Percentiles rank a stretch among this genome's conserved stretches.
Evolutionary conservation across 2,113 vertebrate species (phyloP).

Genomic region (Lasiurus borealis): DNA sequence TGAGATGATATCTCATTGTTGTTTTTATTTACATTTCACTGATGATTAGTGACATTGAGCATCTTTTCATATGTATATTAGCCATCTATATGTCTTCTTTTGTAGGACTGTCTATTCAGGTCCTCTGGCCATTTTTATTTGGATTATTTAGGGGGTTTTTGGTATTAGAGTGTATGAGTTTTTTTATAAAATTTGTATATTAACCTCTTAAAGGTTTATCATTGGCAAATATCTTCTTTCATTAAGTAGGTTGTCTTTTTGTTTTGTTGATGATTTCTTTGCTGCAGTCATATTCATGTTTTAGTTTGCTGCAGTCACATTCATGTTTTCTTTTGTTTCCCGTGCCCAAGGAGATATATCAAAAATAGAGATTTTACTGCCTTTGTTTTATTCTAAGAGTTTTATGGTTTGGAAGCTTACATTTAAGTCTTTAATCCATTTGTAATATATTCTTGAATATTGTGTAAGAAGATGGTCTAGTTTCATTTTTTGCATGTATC

Average conservation of each 20-base stretch:
- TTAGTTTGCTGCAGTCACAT: not conserved
- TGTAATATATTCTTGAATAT: not conserved
- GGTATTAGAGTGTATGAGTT: not conserved
- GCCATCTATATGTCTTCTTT: not conserved
- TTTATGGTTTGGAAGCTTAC: not conserved
- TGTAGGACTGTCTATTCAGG: not conserved
- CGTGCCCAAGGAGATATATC: not conserved
- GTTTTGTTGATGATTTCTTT: not conserved
- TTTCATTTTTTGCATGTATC: not conserved
- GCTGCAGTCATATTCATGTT: not conserved
- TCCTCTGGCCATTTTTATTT: not conserved
- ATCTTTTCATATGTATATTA: not conserved
- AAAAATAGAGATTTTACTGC: not conserved
- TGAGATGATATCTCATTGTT: not conserved
- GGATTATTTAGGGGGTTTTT: not conserved
- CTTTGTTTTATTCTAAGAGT: not conserved
- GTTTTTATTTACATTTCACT: not conserved
- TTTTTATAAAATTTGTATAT: not conserved
- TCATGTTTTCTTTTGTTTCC: not conserved
- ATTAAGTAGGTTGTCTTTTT: not conserved
- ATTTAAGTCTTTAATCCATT: not conserved
- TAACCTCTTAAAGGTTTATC: not conserved
- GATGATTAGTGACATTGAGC: not conserved
- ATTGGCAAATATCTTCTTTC: too few relatives aligned
- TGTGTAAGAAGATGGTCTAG: not conserved